These are phyloP conservation scores for Syrista parreyssii DNA, from an alignment of 2,888 invertebrate genomes.

Conservation along the genomic window DNA sequence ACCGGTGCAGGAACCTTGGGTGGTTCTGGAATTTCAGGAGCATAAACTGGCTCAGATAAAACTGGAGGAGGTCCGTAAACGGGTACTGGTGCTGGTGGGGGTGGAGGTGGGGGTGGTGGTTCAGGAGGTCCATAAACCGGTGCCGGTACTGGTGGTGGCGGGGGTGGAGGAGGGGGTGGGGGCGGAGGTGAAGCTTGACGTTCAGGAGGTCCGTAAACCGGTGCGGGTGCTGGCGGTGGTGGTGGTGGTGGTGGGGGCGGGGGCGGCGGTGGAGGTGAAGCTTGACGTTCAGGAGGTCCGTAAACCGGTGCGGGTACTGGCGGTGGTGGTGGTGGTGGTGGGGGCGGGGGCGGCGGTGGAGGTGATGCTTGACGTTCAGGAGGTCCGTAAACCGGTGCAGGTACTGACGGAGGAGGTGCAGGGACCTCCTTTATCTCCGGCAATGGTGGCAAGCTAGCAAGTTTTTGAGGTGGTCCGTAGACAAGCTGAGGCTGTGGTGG, in stretches of 20 bases:
- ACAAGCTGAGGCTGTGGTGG: background rate
- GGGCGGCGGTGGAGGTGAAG: background rate
- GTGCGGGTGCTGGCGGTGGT: conserved; percentile 8
- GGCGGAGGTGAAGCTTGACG: background rate
- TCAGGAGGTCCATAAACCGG: background rate
- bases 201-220: conserved; percentile 10
- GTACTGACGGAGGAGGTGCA: background rate
- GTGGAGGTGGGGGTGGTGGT: conserved; percentile 1
- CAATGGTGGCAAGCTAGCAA: background rate
- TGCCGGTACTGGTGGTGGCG: background rate
- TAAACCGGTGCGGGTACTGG: background rate
- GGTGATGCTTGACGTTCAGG: background rate
- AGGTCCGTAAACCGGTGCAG: background rate
- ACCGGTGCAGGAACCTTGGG: background rate
- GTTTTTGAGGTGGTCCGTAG: background rate
- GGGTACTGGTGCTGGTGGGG: conserved; percentile 1
- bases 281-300: background rate
- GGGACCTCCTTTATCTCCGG: background rate
- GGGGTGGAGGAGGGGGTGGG: conserved; percentile 11
- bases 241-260: background rate
- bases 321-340: conserved; percentile 9
- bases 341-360: background rate
- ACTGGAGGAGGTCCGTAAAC: background rate
- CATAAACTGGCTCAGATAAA: background rate
- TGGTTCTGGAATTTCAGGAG: background rate